Conservation (phyloP, 1,140 invertebrate genomes). For the Portunus trituberculatus region DNA sequence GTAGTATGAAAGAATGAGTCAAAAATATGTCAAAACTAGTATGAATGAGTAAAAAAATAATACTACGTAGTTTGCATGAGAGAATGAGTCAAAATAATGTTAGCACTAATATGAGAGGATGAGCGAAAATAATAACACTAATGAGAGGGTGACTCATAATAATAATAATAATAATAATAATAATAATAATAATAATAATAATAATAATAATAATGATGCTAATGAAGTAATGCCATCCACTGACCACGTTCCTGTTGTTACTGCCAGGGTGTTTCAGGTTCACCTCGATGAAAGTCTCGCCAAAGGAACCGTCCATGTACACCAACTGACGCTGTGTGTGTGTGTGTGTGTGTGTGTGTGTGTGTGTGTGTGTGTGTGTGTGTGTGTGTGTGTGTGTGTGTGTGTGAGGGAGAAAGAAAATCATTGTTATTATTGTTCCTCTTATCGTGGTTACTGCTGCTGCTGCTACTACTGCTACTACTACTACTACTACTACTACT, state of each 20-base stretch:
- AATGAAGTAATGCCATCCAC: neutral
- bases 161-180: no score
- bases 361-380: constrained; percentile 78
- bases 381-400: neutral
- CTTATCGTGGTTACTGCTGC: neutral
- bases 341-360: neutral
- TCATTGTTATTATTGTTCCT: neutral
- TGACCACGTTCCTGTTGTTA: constrained; percentile 87
- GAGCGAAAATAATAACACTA: no score
- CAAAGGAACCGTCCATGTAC: constrained; percentile 91
- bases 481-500: constrained; percentile 27
- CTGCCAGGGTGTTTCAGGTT: constrained; percentile 92
- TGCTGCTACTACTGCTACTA: constrained; percentile 17
- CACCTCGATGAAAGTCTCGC: constrained; percentile 94
- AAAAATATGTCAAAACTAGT: no score
- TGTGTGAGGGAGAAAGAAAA: neutral
- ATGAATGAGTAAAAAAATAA: no score
- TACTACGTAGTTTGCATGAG: no score
- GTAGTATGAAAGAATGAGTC: no score
- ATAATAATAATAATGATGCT: no score
- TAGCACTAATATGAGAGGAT: no score
- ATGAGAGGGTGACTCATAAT: no score
- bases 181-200: no score
- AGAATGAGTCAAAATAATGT: no score
- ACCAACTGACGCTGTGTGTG: constrained; percentile 88